These are phyloP conservation scores for Campoletis sonorensis DNA, from an alignment of 1,140 invertebrate genomes.

Conservation along the genomic window DNA sequence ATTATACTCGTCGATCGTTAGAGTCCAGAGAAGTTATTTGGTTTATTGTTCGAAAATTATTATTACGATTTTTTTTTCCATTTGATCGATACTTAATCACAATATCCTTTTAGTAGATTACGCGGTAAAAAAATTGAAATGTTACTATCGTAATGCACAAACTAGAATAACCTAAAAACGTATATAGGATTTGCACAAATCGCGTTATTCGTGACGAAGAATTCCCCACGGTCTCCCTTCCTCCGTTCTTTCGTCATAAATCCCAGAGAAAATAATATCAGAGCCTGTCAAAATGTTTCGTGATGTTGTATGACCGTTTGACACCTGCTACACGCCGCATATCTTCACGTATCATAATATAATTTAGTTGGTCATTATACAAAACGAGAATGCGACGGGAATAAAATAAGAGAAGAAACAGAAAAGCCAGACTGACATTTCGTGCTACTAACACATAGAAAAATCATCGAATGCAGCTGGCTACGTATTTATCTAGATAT, in stretches of 20 bases:
- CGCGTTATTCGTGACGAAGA: not conserved
- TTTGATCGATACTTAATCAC: too few relatives aligned
- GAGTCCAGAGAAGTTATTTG: too few relatives aligned
- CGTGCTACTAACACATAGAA: not conserved
- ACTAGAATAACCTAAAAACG: not conserved
- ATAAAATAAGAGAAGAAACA: not conserved
- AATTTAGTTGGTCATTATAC: not conserved
- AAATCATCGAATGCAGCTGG: not conserved
- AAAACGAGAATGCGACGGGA: not conserved
- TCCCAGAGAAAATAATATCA: not conserved
- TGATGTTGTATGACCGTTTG: not conserved
- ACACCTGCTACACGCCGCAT: slow-evolving; percentile 6
- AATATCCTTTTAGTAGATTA: too few relatives aligned
- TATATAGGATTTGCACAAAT: not conserved
- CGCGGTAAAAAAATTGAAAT: not conserved
- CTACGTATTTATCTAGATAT: not conserved
- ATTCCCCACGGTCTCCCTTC: not conserved
- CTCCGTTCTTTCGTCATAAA: not conserved
- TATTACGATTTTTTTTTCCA: too few relatives aligned
- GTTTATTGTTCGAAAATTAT: too few relatives aligned
- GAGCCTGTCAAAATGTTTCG: slow-evolving; percentile 10
- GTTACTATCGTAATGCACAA: not conserved
- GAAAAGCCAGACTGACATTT: not conserved
- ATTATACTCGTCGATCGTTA: too few relatives aligned
- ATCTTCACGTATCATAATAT: not conserved